phyloP scores from a whole-genome alignment of 2,888 invertebrate genomes.

The Lasioglossum morio region DNA sequence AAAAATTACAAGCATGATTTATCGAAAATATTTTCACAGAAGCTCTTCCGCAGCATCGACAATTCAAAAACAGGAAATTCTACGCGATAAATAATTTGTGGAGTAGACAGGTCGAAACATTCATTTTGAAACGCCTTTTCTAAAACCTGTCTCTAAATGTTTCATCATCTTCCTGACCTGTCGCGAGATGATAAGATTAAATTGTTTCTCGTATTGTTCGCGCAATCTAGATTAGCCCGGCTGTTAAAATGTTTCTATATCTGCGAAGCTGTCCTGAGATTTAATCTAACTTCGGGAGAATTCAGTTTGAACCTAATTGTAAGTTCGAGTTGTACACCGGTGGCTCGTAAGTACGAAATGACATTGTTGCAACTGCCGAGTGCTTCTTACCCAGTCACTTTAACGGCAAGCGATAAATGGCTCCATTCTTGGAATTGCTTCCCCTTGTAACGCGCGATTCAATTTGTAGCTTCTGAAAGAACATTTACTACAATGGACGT shows the following conservation, averaged over 20 bases:
- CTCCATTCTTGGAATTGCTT: conserved; percentile 20
- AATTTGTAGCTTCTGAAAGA: conserved; percentile 19
- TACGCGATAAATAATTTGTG: too few species aligned
- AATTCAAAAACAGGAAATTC: neutral
- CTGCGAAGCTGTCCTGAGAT: neutral
- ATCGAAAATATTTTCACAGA: neutral
- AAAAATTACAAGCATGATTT: neutral
- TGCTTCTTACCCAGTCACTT: conserved; percentile 9
- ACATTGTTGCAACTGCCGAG: conserved; percentile 22
- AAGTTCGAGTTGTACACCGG: conserved; percentile 11
- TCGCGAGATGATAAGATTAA: neutral
- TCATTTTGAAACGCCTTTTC: neutral
- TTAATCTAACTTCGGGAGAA: conserved; percentile 13
- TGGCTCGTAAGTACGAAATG: conserved; percentile 16
- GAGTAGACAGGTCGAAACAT: neutral
- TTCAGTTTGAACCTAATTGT: neutral
- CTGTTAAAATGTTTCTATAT: neutral
- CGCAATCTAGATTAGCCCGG: neutral
- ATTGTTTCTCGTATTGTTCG: neutral
- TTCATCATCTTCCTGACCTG: neutral
- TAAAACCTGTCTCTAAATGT: neutral
- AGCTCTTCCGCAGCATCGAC: neutral
- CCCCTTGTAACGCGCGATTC: conserved; percentile 5
- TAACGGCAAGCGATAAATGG: conserved; percentile 22
- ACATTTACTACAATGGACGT: conserved; percentile 17